Percentiles rank a stretch among this genome's conserved stretches.
Conservation (phyloP, 2,113 vertebrate species). For the Tursiops truncatus region DNA sequence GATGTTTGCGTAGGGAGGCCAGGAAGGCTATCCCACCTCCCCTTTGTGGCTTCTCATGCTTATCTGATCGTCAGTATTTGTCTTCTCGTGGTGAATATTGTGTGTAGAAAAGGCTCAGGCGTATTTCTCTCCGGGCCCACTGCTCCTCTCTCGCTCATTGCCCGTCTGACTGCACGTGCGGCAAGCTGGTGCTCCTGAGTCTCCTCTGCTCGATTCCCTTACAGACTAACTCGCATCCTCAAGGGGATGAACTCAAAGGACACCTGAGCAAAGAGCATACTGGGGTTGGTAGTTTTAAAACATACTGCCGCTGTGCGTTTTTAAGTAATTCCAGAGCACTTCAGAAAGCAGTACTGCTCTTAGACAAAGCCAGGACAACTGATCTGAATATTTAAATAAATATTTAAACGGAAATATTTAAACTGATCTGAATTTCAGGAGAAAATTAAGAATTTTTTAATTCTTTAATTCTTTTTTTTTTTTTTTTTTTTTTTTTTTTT, state of each 20-base stretch:
- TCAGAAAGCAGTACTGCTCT: not conserved
- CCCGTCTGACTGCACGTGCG: accelerated
- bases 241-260: not conserved
- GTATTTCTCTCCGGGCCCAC: not conserved
- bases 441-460: too few species aligned
- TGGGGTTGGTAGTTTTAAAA: not conserved
- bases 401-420: too few species aligned
- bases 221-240: not conserved
- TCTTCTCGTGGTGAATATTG: not conserved
- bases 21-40: not conserved
- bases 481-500: too few species aligned
- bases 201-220: not conserved
- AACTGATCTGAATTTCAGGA: not conserved
- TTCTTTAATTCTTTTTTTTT: too few species aligned
- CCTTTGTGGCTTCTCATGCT: not conserved
- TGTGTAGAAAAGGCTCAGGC: not conserved
- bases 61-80: not conserved
- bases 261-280: not conserved
- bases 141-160: not conserved
- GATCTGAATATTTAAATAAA: not conserved
- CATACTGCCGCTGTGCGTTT: not conserved
- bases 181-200: not conserved
- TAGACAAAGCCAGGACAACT: not conserved
- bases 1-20: not conserved
- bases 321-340: not conserved